Evolutionary conservation across 2,797 vertebrate species (phyloP), one percentile per base, ranked within the genome.

Genomic region (Trichosurus vulpecula): DNA sequence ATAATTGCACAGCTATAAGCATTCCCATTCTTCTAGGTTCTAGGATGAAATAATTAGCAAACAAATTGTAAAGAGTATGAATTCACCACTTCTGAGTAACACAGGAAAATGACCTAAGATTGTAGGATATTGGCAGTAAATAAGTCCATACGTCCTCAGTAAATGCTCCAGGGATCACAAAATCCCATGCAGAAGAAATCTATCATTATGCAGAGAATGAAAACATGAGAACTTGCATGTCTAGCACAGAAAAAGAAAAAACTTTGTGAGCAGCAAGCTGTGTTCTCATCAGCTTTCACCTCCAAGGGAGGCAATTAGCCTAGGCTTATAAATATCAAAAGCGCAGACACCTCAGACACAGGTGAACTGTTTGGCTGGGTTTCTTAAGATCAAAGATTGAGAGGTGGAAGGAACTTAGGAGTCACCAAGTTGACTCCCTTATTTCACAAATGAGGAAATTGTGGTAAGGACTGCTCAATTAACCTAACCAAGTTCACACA

Each of bases 1-100:
- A 97, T 81, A 54, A 94, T 90, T 5, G 4, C 27, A 30, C 22
- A 52, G 47, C 12, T 91, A 93, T 56, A 94, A 55, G 16, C 16
- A 31, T 54, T 81, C 3, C 57, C 94, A 55, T 61, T 56, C 30
- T 90, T 90, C n/a, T n/a, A n/a, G n/a, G n/a, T n/a, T n/a, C 61
- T 92, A 51, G 31, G 95, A 93, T 52, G 94, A 93, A 66, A 9
- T 35, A 9, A 30, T 92, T 54, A 95, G 16, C 52, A 27, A 92
- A 95, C 53, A 92, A 41, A 25, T 0, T 41, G 66, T 81, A 81
- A 30, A n/a, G 19, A 47, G 6, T 41, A 25, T 81, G n/a, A 81
- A 41, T 41, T 47, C 16, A 25, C 19, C 66, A 81, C 19, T 81
- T 47, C 4, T 22, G n/a, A 81, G 19, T 81, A 47, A 41, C n/a